phyloP scores from a whole-genome alignment of 2,113 vertebrate genomes.

The Aegotheles bennettii region DNA sequence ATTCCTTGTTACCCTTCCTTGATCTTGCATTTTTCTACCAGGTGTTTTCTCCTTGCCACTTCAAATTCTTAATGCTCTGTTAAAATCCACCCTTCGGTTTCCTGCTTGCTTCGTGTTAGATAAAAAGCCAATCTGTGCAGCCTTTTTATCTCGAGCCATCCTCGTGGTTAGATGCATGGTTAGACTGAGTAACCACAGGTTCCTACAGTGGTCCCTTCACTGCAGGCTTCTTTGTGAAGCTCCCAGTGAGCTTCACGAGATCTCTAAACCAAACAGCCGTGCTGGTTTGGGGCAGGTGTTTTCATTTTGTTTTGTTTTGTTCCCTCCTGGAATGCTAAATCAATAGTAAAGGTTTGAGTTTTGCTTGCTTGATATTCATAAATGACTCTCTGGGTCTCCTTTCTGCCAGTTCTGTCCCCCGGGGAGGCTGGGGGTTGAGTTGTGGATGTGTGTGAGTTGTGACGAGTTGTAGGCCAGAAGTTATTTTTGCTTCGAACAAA shows the following conservation, averaged over 20 bases:
- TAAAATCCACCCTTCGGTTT: background rate
- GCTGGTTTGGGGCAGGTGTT: background rate
- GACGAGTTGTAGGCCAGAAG: background rate
- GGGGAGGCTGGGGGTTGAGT: background rate
- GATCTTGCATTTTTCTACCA: background rate
- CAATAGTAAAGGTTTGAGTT: background rate
- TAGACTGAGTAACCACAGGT: background rate
- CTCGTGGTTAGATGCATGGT: rapidly evolving
- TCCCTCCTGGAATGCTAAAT: background rate
- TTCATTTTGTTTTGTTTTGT: background rate
- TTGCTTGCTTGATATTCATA: background rate
- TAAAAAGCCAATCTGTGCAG: background rate
- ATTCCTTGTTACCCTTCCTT: background rate
- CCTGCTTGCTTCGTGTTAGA: background rate
- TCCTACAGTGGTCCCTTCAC: background rate
- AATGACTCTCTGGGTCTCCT: background rate
- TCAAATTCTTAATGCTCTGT: background rate
- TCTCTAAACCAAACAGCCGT: background rate
- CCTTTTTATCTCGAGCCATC: background rate
- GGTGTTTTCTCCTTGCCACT: background rate
- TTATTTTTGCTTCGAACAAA: background rate
- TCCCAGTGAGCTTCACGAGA: background rate
- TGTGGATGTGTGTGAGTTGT: too few species aligned
- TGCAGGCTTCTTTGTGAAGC: background rate
- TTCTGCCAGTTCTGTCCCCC: background rate